These are phyloP conservation scores for Pseudomyrmex cubaensis DNA, from an alignment of 1,140 invertebrate genomes.

Conservation along the genomic window DNA sequence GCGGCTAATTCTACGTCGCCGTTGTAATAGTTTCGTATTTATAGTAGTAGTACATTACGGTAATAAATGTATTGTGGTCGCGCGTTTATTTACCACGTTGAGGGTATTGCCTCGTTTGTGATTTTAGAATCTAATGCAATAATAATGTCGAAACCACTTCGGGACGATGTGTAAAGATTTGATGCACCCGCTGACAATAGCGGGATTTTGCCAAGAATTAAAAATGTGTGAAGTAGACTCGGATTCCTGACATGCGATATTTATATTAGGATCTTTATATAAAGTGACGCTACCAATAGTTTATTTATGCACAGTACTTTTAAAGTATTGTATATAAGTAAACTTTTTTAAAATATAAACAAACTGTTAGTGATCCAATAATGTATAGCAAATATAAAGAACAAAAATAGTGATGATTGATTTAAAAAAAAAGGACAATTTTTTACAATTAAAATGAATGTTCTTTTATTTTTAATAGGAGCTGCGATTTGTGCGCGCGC, in stretches of 20 bases:
- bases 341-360: not conserved
- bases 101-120: not conserved
- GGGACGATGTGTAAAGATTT: not conserved
- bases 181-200: not conserved
- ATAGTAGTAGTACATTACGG: conserved; percentile 23
- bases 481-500: not conserved
- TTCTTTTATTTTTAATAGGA: not conserved
- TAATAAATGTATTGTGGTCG: not conserved
- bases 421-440: not conserved
- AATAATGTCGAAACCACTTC: conserved; percentile 16
- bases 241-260: too few relatives aligned
- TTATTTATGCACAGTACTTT: too few relatives aligned
- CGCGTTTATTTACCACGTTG: not conserved
- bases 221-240: too few relatives aligned
- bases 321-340: too few relatives aligned
- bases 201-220: not conserved
- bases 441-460: not conserved
- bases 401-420: too few relatives aligned
- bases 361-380: too few relatives aligned
- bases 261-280: too few relatives aligned
- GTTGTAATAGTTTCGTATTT: conserved; percentile 47
- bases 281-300: too few relatives aligned
- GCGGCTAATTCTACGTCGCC: conserved; percentile 36
- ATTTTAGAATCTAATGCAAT: conserved; percentile 28
- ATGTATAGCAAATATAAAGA: too few relatives aligned